Conservation (phyloP, 2,797 vertebrate species). For the Phoxinus dragarum region DNA sequence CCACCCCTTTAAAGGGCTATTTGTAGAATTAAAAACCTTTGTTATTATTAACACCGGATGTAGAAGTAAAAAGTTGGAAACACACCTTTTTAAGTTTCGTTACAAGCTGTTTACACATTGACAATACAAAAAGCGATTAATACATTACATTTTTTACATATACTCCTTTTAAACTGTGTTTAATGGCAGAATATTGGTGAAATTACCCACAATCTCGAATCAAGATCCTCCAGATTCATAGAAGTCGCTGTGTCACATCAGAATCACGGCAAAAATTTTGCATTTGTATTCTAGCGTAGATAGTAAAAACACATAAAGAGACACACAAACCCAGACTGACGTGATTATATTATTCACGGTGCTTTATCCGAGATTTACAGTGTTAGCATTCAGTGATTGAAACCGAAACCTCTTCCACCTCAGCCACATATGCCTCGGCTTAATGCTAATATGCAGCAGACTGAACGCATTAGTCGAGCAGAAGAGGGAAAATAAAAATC, state of each 20-base stretch:
- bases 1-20: not conserved
- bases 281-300: not conserved
- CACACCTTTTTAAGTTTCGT: too few species aligned
- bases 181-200: not conserved
- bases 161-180: not conserved
- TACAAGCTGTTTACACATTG: too few species aligned
- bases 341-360: not conserved
- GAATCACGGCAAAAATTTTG: not conserved
- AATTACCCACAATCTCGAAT: not conserved
- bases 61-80: not conserved
- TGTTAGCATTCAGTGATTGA: constrained; percentile 5
- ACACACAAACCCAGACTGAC: not conserved
- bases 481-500: not conserved
- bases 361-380: constrained; percentile 12
- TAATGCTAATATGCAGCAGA: constrained; percentile 17
- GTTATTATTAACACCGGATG: not conserved
- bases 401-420: constrained; percentile 14
- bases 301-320: not conserved
- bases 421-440: not conserved
- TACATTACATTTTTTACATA: too few species aligned
- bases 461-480: not conserved
- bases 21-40: not conserved
- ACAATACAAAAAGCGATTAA: too few species aligned
- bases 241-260: not conserved
- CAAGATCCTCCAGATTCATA: not conserved